Base-by-base conservation (phyloP, 2,888 invertebrate genomes). In the Ichneumon xanthorius region DNA sequence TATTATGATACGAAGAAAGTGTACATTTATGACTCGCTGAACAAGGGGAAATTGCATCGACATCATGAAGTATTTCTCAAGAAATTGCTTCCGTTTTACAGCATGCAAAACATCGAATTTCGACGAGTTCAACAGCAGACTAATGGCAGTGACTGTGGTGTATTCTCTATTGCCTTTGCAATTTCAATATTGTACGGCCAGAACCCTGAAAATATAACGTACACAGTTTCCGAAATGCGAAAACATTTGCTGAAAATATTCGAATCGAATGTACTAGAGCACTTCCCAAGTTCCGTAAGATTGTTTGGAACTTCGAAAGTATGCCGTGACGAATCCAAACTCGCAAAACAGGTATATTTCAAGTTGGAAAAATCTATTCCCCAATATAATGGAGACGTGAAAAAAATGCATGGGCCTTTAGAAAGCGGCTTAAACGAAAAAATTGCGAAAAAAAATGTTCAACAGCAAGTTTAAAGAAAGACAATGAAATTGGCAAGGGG, bases 121-220 rank as follows among this genome's bases (percentile, higher is more conserved):
- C 30, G 30, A 4, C 1, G 1, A 6, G 76, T 76, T 11, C 65
- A 76, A 22, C 67, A 55, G 11, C 76, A 76, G 50, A 5, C 16
- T 1, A 73, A 73, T 61, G 9, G 26, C 16, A 73, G 26, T 2
- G 73, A 73, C 26, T 73, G 73, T 63, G 75, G 65, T 30, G 75
- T 75, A 40, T 75, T 63, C n/a, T 48, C 75, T 4, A 63, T 75
- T 2, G 75, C 75, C 6, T 73, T 73, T 22, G 58, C 73, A 16
- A 48, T 45, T 45, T 73, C 58, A 37, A 4, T 55, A 19, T 55
- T 55, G n/a, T 11, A 55, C 55, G 55, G 55, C 2, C 55, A n/a
- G 0, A 55, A 61, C 1, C 65, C 75, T 11, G 75, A 63, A 30
- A 19, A 65, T 19, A 14, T 65, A 4, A 76, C 30, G 16, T 76